These are phyloP conservation scores for Chironomus striatipennis DNA, from an alignment of 1,140 invertebrate species.

Conservation along the genomic window DNA sequence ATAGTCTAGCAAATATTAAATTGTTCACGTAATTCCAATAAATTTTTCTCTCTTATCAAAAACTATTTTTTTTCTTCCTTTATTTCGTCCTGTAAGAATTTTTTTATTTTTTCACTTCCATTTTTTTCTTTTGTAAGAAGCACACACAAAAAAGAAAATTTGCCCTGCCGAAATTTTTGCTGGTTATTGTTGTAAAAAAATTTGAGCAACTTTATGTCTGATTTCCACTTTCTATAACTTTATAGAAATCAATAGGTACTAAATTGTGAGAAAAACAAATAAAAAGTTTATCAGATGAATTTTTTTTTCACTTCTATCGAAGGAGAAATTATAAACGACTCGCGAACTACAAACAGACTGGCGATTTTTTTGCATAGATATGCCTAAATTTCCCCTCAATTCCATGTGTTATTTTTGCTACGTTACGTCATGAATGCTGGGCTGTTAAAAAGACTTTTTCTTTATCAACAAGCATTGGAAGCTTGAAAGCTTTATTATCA, in stretches of 20 bases:
- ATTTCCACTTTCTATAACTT: too few relatives aligned
- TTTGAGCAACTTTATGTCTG: too few relatives aligned
- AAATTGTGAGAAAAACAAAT: too few relatives aligned
- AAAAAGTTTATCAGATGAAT: too few relatives aligned
- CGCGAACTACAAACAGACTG: conserved; percentile 11
- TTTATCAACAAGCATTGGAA: neutral
- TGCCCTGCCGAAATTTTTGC: neutral
- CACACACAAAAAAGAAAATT: neutral
- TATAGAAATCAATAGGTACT: too few relatives aligned
- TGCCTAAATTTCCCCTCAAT: conserved; percentile 5
- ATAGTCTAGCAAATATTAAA: too few relatives aligned
- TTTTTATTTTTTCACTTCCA: neutral
- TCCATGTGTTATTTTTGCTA: conserved; percentile 1
- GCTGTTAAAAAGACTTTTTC: neutral
- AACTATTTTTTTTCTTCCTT: neutral
- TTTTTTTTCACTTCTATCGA: neutral
- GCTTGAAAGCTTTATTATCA: neutral
- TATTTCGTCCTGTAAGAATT: neutral
- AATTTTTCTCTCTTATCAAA: neutral
- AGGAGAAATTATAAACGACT: conserved; percentile 2
- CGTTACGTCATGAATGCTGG: neutral
- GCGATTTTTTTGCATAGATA: neutral
- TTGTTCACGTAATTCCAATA: neutral
- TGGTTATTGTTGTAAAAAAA: too few relatives aligned
- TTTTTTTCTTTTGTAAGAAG: neutral